Evolutionary conservation across 2,797 vertebrate species (phyloP).

Genomic region (Anisognathus igniventris): DNA sequence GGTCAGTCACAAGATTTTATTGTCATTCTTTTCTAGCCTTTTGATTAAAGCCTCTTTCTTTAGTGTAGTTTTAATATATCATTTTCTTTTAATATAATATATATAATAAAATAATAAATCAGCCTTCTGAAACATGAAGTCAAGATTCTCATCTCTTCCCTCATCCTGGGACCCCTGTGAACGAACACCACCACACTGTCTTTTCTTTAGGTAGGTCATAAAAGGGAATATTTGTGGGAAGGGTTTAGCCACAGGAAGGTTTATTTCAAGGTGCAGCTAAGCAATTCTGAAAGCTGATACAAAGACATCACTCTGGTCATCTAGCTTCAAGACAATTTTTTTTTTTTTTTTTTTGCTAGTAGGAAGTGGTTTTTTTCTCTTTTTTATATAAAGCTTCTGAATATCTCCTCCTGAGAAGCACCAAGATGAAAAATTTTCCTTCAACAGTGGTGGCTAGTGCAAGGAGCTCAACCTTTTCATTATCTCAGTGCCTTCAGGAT

Average conservation of each 20-base stretch:
- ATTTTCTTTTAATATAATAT: no score
- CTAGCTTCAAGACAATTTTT: neutral
- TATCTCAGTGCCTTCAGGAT: neutral
- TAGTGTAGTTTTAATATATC: no score
- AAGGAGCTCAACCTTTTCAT: conserved; percentile 1
- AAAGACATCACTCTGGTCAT: neutral
- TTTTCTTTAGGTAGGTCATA: neutral
- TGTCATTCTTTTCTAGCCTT: no score
- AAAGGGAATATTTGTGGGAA: neutral
- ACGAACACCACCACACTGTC: neutral
- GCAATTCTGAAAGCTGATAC: neutral
- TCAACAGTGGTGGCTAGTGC: neutral
- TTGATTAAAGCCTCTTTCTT: no score
- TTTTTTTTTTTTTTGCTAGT: neutral
- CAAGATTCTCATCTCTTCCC: no score
- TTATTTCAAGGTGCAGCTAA: neutral
- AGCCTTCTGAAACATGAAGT: no score
- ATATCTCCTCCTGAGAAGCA: neutral
- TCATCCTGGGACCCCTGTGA: no score
- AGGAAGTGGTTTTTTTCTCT: neutral
- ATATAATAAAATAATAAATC: no score
- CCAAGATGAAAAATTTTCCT: neutral
- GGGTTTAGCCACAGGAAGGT: neutral
- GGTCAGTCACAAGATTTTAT: no score
- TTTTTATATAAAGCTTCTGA: neutral